These are phyloP conservation scores for Ypsolopha sequella DNA, from an alignment of 2,888 invertebrate genomes.

Conservation along the genomic window DNA sequence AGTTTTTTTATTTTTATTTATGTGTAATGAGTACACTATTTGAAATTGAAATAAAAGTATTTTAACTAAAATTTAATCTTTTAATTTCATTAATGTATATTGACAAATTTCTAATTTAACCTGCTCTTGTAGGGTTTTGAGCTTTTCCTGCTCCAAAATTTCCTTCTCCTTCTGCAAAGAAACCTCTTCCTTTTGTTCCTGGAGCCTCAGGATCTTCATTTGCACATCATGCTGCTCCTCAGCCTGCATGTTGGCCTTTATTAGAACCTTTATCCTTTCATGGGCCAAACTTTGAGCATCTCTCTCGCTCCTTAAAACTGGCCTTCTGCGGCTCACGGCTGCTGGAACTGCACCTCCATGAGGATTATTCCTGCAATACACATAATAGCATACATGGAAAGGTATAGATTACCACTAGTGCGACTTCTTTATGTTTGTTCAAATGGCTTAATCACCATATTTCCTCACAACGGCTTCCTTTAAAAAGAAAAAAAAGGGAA, in stretches of 20 bases:
- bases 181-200: not conserved
- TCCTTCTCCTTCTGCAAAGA: not conserved
- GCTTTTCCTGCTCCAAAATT: not conserved
- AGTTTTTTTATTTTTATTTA: not conserved
- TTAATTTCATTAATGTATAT: not conserved
- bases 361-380: not conserved
- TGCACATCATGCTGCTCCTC: not conserved
- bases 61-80: not conserved
- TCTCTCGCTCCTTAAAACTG: not conserved
- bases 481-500: not conserved
- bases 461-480: not conserved
- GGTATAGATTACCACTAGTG: not conserved
- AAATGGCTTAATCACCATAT: not conserved
- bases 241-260: not conserved
- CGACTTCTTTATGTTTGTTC: not conserved
- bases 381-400: not conserved
- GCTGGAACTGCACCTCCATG: not conserved
- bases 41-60: not conserved
- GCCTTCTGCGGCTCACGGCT: not conserved
- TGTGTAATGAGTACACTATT: not conserved
- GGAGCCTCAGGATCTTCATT: not conserved
- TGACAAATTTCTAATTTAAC: not conserved
- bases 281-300: not conserved
- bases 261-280: not conserved
- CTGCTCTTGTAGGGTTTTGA: not conserved